Evolutionary conservation across 1,140 invertebrate genomes (phyloP), one percentile per base, ranked within the genome.

Genomic region (Dinothrombium tinctorium): DNA sequence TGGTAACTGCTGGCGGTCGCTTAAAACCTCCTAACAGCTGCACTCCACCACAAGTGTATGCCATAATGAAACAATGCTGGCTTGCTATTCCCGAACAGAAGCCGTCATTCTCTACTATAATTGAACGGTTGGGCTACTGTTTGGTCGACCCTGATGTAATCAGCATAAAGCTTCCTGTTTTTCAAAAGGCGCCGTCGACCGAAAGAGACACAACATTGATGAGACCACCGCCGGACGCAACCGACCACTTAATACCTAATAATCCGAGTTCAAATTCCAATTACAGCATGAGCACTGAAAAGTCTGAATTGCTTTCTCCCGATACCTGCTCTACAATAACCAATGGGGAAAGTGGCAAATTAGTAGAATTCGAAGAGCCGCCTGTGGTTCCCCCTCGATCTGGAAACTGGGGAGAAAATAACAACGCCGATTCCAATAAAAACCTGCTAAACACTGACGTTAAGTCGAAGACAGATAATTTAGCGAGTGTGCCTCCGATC

Each of bases 1-100:
- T 90, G 58, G 84, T 96, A 15, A 79, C 78, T 22, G 75, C 72
- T 24, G 86, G 86, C 0, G 84, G 83, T 2, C 65, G 87, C 38
- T 53, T 40, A 46, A 55, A 36, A 43, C 47, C 25, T 49, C 56
- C 21, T 46, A 40, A 55, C 48, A 33, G 41, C 32, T 29, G 48
- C 39, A 28, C 37, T 41, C 36, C 45, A 25, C 19, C 36, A n/a
- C 39, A 32, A 33, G 29, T 48, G 36, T 61, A 59, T 56, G 71
- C 75, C 9, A 70, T 92, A 46, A 94, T 92, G 86, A 75, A 72
- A 24, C 73, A 77, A 50, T 90, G 84, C 51, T 94, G 86, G 87
- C 78, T 82, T 58, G 75, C 78, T 0, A 68, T 66, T 33, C 78
- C 84, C 0, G 74, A 81, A 22, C 70, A 81, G 43, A 64, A 86